Percentiles rank a stretch among this genome's conserved stretches.
These are phyloP conservation scores for Phoxinus phoxinus DNA, from an alignment of 2,113 vertebrate species.

Conservation along the genomic window DNA sequence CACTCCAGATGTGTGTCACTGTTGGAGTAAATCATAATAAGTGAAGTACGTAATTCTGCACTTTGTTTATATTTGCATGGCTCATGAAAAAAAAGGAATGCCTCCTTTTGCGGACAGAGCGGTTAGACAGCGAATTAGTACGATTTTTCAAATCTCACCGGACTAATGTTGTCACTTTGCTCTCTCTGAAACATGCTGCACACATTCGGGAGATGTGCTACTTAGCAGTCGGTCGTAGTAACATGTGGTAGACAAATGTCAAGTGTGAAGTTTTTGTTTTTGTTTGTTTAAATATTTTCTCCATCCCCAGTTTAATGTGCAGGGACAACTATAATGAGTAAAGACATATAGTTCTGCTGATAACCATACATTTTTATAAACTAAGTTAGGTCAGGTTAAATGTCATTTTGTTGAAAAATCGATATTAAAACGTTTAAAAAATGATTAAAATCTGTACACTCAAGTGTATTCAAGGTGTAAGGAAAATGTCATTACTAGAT, in stretches of 20 bases:
- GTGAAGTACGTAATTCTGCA: constrained; percentile 43
- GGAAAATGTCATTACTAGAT: background rate
- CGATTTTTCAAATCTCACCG: background rate
- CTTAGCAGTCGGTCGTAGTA: background rate
- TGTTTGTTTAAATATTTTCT: background rate
- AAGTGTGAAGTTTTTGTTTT: background rate
- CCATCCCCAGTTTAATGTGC: background rate
- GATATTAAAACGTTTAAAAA: background rate
- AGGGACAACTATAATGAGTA: background rate
- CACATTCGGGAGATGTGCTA: background rate
- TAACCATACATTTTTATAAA: background rate
- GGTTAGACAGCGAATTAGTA: background rate
- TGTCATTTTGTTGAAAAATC: background rate
- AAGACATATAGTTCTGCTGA: background rate
- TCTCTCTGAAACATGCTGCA: background rate
- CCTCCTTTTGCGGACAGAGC: background rate
- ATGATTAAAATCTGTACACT: background rate
- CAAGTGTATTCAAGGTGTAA: background rate
- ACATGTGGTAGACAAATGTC: background rate
- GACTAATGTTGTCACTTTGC: constrained; percentile 2
- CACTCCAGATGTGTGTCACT: constrained; percentile 55
- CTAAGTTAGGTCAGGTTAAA: background rate
- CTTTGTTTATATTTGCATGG: constrained; percentile 40
- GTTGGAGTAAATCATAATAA: constrained; percentile 46
- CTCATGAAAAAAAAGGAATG: constrained; percentile 15